These are phyloP conservation scores for Trachythela sp. DNA, from an alignment of 64 coral and sea anemone genomes.

Conservation along the genomic window DNA sequence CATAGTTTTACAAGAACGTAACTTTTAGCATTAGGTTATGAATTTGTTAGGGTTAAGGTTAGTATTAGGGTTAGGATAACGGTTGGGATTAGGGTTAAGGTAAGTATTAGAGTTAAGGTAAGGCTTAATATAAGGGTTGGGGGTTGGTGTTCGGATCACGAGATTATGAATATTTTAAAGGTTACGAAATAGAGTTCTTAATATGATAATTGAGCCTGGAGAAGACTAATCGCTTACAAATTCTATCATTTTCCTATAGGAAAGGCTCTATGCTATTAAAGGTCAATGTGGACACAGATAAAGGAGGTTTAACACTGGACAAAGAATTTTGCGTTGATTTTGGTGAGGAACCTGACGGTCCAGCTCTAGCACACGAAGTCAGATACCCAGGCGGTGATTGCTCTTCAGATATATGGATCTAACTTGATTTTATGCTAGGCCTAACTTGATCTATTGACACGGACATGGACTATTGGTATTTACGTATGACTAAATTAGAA, in stretches of 20 bases:
- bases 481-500: no score
- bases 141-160: not conserved
- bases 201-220: not conserved
- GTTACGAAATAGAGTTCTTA: not conserved
- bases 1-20: no score
- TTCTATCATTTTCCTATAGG: conserved; percentile 32
- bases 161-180: not conserved
- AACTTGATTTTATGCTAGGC: not conserved
- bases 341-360: conserved; percentile 84
- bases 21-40: no score
- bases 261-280: conserved; percentile 93
- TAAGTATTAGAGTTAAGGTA: no score
- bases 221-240: not conserved
- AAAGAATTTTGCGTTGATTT: conserved; percentile 93
- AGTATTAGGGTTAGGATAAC: no score
- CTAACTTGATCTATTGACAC: not conserved
- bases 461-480: no score
- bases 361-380: conserved; percentile 83
- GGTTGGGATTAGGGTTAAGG: no score
- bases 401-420: conserved; percentile 91
- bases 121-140: no score
- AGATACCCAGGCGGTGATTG: conserved; percentile 93
- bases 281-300: conserved; percentile 70
- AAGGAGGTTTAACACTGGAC: conserved; percentile 80
- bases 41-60: no score